phyloP scores from a whole-genome alignment of 2,888 invertebrate species.

The Blera fallax region DNA sequence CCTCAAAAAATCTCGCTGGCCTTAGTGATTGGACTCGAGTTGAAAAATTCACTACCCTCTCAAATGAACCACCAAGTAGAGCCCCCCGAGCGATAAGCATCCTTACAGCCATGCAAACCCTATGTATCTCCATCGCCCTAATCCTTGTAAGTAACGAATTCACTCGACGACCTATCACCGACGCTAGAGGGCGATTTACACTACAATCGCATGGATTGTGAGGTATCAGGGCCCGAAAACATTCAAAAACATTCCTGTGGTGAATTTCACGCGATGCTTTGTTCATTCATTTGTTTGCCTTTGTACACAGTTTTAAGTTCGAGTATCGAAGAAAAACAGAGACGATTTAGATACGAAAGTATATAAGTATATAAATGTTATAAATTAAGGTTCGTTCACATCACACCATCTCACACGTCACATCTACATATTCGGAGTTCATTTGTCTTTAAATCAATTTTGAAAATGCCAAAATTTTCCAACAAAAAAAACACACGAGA shows the following conservation, averaged over 20 bases:
- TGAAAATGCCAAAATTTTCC: background rate
- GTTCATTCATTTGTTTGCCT: constrained; percentile 51
- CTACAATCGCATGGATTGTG: constrained; percentile 45
- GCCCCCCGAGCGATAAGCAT: constrained; percentile 11
- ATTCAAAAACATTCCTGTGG: constrained; percentile 66
- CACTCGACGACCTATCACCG: background rate
- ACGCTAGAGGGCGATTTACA: constrained; percentile 6
- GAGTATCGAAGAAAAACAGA: constrained; percentile 54
- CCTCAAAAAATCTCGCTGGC: constrained; percentile 84
- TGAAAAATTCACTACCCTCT: constrained; percentile 79
- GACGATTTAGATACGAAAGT: constrained; percentile 57
- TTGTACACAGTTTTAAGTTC: constrained; percentile 66
- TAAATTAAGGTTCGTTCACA: constrained; percentile 47
- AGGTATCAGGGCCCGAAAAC: constrained; percentile 12
- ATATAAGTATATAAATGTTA: constrained; percentile 44
- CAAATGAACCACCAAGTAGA: constrained; percentile 77
- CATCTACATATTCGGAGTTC: background rate
- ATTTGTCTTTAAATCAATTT: no score
- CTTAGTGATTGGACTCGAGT: constrained; percentile 81
- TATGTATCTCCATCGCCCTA: constrained; percentile 42
- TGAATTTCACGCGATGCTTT: constrained; percentile 48
- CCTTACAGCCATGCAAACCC: constrained; percentile 26
- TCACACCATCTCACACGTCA: constrained; percentile 28
- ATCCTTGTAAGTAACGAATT: constrained; percentile 31
- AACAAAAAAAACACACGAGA: constrained; percentile 5